These are phyloP conservation scores for Osmoderma eremita DNA, from an alignment of 2,888 invertebrate species.

Conservation along the genomic window DNA sequence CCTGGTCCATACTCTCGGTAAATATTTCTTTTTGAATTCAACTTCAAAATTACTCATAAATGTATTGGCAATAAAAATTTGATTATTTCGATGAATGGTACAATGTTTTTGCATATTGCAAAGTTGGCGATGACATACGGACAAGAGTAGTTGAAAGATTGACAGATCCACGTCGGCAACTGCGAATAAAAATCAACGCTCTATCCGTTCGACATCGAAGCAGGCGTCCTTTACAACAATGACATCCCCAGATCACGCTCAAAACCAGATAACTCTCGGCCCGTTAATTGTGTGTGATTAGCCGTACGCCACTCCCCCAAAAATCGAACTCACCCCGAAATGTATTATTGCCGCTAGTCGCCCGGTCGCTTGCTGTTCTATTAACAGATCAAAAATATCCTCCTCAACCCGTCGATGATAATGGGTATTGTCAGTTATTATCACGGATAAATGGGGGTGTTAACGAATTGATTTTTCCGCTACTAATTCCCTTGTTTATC, in stretches of 20 bases:
- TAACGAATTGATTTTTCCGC: constrained; percentile 58
- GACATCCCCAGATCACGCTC: constrained; percentile 56
- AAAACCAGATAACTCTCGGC: constrained; percentile 57
- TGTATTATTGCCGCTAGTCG: constrained; percentile 31
- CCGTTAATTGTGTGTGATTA: constrained; percentile 60
- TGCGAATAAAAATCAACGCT: constrained; percentile 54
- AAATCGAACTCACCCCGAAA: constrained; percentile 1
- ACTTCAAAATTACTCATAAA: too few species aligned
- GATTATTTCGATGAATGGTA: too few species aligned
- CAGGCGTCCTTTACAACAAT: constrained; percentile 52
- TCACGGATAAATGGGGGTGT: constrained; percentile 55
- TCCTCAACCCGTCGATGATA: constrained; percentile 48
- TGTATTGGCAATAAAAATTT: too few species aligned
- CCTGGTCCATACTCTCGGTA: too few species aligned
- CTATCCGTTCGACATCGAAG: constrained; percentile 41
- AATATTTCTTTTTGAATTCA: too few species aligned
- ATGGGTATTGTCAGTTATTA: constrained; percentile 57
- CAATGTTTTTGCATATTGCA: too few species aligned
- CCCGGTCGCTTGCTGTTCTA: constrained; percentile 48
- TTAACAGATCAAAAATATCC: constrained; percentile 49
- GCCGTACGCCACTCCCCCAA: constrained; percentile 50
- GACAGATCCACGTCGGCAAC: constrained; percentile 10
- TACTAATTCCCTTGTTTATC: constrained; percentile 35
- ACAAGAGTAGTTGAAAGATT: too few species aligned
- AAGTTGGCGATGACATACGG: too few species aligned